Percentiles rank a stretch among this genome's conserved stretches.
Conservation (phyloP, 2,888 invertebrate species). For the Achlya flavicornis region DNA sequence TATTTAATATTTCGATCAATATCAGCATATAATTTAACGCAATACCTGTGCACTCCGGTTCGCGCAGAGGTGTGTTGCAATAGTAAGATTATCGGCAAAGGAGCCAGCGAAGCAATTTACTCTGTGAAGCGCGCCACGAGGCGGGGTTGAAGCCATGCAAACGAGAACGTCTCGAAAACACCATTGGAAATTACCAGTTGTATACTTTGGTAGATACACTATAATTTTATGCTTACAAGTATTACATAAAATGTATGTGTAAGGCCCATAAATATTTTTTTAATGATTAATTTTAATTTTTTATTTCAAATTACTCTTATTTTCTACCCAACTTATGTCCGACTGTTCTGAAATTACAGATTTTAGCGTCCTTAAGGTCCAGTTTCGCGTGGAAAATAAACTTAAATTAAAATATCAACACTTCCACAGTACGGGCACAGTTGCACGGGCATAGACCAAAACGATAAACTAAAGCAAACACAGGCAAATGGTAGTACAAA, state of each 20-base stretch:
- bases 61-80: conserved; percentile 24
- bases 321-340: not conserved
- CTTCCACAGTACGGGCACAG: not conserved
- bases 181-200: conserved; percentile 38
- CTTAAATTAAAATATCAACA: not conserved
- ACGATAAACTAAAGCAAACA: not conserved
- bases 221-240: not conserved
- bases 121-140: conserved; percentile 18
- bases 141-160: conserved; percentile 35
- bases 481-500: not conserved
- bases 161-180: conserved; percentile 35
- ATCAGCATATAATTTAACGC: not conserved
- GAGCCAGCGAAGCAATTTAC: conserved; percentile 44
- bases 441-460: not conserved
- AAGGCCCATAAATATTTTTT: too few species aligned
- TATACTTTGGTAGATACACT: conserved; percentile 5
- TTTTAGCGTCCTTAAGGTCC: too few species aligned
- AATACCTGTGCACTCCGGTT: conserved; percentile 13
- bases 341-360: not conserved
- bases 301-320: too few species aligned
- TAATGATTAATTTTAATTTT: too few species aligned
- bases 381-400: too few species aligned
- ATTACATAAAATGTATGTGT: not conserved
- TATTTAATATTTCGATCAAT: not conserved
- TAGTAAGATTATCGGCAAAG: conserved; percentile 29